Conservation (phyloP, 2,113 vertebrate species). For the Coreoperca whiteheadi region DNA sequence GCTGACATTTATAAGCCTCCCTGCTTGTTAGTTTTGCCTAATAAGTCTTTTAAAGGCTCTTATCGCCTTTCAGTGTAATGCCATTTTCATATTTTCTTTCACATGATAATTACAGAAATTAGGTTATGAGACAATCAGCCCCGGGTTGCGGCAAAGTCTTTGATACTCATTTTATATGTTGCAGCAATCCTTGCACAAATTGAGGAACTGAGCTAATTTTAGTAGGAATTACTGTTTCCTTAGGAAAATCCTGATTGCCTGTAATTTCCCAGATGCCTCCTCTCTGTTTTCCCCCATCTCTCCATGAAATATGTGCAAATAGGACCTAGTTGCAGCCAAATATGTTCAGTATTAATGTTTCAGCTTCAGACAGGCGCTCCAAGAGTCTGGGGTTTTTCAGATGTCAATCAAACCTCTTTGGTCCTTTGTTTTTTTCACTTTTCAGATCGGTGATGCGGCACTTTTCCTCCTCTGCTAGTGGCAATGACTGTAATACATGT, state of each 20-base stretch:
- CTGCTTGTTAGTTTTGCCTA: constrained; percentile 55
- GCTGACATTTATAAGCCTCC: constrained; percentile 54
- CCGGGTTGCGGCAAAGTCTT: constrained; percentile 16
- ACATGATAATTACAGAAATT: constrained; percentile 68
- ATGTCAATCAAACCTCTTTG: constrained; percentile 23
- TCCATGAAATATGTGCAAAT: constrained; percentile 38
- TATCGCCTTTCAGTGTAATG: constrained; percentile 39
- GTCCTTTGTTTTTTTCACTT: constrained; percentile 29
- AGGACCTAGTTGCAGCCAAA: background rate
- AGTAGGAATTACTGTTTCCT: constrained; percentile 29
- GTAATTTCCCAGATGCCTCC: constrained; percentile 46
- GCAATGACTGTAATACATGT: constrained; percentile 43
- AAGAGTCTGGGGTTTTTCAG: background rate
- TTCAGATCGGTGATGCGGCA: constrained; percentile 28
- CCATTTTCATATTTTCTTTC: constrained; percentile 67
- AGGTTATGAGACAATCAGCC: constrained; percentile 46
- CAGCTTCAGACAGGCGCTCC: background rate
- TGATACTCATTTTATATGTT: constrained; percentile 39
- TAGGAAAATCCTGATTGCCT: constrained; percentile 6
- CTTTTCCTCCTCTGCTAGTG: constrained; percentile 35
- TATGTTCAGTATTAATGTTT: constrained; percentile 7
- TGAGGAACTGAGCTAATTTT: constrained; percentile 35
- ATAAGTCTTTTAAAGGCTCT: constrained; percentile 58
- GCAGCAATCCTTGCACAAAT: constrained; percentile 34
- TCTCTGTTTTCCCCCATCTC: constrained; percentile 5